Conservation (phyloP, 2,797 vertebrate genomes). For the Phoeniculus purpureus region DNA sequence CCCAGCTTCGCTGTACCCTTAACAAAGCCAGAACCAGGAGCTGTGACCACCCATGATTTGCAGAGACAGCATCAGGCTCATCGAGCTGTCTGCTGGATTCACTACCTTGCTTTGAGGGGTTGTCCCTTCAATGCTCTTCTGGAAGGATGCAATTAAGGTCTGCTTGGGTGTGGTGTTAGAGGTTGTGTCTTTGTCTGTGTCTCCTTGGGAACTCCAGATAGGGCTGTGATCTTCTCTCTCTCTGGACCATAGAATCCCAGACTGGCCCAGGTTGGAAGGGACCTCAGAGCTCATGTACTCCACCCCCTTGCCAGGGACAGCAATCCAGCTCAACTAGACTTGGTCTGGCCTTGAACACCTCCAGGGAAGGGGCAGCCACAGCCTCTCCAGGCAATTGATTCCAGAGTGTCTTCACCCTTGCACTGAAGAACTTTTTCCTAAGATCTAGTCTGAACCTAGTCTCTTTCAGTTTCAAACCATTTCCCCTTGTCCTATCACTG, state of each 20-base stretch:
- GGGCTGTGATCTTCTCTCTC: background rate
- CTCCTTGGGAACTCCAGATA: rapidly evolving
- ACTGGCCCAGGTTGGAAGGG: no score
- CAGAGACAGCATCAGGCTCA: background rate
- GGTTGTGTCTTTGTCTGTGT: rapidly evolving
- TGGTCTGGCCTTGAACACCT: no score
- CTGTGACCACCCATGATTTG: rapidly evolving
- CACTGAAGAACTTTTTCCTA: no score
- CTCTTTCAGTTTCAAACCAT: no score
- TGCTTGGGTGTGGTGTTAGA: background rate
- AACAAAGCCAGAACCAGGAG: background rate
- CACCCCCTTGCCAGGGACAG: no score
- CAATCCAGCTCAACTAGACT: no score
- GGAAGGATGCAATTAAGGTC: background rate
- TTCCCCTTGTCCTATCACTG: no score
- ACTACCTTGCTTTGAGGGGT: background rate
- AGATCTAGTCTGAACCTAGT: no score
- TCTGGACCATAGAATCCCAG: background rate
- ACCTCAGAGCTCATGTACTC: no score
- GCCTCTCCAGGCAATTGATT: no score
- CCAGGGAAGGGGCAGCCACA: no score
- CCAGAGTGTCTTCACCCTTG: no score
- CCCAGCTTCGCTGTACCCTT: background rate
- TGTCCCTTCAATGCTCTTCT: background rate
- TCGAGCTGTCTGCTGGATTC: background rate